Evolutionary conservation across 2,797 vertebrate genomes (phyloP).

Genomic region (Mormyrops boulengeri): DNA sequence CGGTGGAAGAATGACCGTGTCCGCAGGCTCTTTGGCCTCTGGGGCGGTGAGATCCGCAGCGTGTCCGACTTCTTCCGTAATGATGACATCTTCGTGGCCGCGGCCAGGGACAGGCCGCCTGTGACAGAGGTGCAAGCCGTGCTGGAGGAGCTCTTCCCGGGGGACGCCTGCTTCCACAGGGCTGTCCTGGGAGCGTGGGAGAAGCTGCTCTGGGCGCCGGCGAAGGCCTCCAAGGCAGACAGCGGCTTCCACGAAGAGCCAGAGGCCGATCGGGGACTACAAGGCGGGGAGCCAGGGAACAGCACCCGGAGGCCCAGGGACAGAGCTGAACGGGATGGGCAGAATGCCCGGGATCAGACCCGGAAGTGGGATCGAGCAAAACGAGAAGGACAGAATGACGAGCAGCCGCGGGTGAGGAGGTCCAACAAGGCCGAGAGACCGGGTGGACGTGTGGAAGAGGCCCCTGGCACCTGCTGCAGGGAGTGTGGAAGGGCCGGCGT

Average conservation of each 20-base stretch:
- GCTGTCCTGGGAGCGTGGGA: conserved; percentile 62
- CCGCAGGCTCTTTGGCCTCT: conserved; percentile 80
- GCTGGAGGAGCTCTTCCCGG: conserved; percentile 81
- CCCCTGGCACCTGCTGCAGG: conserved; percentile 38
- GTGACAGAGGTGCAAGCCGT: conserved; percentile 72
- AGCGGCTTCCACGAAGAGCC: conserved; percentile 62
- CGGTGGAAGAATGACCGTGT: conserved; percentile 84
- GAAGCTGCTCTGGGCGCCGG: conserved; percentile 62
- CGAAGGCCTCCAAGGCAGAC: conserved; percentile 68
- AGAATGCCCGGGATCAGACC: conserved; percentile 38
- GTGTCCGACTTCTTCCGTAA: conserved; percentile 88
- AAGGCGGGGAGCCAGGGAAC: conserved; percentile 38
- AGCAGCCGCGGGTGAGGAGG: conserved; percentile 44
- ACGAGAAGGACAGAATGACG: conserved; percentile 43
- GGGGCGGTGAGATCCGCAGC: conserved; percentile 77
- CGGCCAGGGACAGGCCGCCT: conserved; percentile 76
- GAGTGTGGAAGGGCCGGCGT: neutral
- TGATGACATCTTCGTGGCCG: conserved; percentile 80
- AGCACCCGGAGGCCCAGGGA: conserved; percentile 53
- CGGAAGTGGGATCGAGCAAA: conserved; percentile 59
- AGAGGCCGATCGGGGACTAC: conserved; percentile 27
- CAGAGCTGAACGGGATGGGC: conserved; percentile 47
- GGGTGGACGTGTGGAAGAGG: conserved; percentile 39
- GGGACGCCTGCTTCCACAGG: conserved; percentile 57
- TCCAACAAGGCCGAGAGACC: conserved; percentile 39